These are phyloP conservation scores for Melanogrammus aeglefinus DNA, from an alignment of 2,797 vertebrate genomes.

Conservation along the genomic window DNA sequence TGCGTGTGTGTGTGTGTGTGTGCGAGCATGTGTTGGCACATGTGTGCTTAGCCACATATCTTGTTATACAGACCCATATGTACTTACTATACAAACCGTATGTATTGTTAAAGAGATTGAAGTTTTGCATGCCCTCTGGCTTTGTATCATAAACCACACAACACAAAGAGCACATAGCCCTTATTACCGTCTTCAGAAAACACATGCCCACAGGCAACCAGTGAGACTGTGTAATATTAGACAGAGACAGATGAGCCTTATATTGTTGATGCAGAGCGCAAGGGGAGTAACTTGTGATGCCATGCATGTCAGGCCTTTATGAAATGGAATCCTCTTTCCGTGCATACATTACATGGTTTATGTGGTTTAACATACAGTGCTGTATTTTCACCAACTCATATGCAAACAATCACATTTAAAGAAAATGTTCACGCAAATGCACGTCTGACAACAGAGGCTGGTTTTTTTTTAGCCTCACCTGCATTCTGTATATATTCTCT, in stretches of 20 bases:
- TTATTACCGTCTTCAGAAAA: background rate
- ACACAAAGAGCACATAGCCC: background rate
- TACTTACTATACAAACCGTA: background rate
- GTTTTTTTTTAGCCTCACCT: background rate
- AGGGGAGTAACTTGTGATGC: background rate
- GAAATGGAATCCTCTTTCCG: background rate
- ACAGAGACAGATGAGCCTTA: slow-evolving; percentile 3
- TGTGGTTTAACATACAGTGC: background rate
- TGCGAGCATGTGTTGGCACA: background rate
- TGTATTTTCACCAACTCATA: background rate
- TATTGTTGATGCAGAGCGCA: background rate
- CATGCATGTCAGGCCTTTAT: background rate
- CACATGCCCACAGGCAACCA: background rate
- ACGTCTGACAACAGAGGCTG: background rate
- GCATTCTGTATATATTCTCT: background rate
- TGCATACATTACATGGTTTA: background rate
- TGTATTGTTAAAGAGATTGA: background rate
- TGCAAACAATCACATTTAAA: background rate
- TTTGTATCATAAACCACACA: background rate
- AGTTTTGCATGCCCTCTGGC: background rate
- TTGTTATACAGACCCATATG: background rate
- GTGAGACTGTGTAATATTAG: background rate
- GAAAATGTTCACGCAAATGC: background rate
- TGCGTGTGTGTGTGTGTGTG: background rate
- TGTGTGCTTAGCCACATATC: background rate